phyloP scores from a whole-genome alignment of 2,113 vertebrate species.

The Oxyura jamaicensis region DNA sequence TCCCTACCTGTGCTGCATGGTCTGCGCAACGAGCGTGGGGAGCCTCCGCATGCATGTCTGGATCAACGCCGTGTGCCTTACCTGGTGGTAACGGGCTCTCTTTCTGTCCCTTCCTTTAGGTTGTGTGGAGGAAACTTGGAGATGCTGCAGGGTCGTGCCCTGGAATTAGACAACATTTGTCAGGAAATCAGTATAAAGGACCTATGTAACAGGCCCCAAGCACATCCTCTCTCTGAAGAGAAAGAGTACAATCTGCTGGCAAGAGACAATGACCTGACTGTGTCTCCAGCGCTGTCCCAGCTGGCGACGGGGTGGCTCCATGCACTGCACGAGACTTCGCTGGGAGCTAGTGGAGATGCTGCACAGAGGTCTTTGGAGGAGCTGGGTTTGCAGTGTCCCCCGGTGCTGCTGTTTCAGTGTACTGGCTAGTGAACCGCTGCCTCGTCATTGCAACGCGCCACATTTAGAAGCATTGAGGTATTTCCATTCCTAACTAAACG shows the following conservation, averaged over 20 bases:
- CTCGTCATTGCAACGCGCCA: constrained; percentile 9
- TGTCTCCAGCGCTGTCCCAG: constrained; percentile 20
- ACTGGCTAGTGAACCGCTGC: neutral
- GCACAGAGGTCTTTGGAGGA: neutral
- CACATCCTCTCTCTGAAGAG: neutral
- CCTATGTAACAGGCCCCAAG: constrained; percentile 75
- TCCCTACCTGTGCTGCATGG: constrained; percentile 38
- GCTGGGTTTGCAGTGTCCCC: neutral
- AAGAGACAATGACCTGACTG: neutral
- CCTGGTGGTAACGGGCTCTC: neutral
- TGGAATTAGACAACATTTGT: constrained; percentile 86
- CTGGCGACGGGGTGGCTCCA: constrained; percentile 1
- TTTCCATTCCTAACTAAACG: constrained; percentile 29
- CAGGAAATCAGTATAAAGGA: constrained; percentile 84
- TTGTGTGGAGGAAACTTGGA: constrained; percentile 88
- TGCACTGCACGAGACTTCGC: neutral
- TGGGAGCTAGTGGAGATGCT: neutral
- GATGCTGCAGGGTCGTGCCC: constrained; percentile 88
- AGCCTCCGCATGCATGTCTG: neutral
- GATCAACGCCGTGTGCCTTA: neutral
- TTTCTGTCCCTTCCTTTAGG: constrained; percentile 69
- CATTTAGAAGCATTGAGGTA: constrained; percentile 47
- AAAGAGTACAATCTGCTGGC: constrained; percentile 12
- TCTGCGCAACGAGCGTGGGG: neutral
- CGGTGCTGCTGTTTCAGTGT: constrained; percentile 1